Evolutionary conservation across 1,140 invertebrate genomes (phyloP).

Genomic region (Brachionus calyciflorus): DNA sequence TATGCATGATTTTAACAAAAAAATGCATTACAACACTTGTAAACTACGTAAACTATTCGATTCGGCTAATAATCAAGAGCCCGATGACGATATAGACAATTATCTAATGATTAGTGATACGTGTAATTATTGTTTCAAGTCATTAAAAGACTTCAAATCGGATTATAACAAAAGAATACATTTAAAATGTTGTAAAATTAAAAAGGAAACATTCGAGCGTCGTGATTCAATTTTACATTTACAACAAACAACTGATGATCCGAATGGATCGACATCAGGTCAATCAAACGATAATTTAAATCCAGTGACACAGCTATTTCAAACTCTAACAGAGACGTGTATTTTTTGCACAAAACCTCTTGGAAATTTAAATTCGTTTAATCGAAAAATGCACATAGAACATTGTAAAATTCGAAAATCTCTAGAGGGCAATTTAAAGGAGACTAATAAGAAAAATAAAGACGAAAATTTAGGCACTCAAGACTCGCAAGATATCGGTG

Average conservation of each 20-base stretch:
- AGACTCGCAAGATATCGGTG: not conserved
- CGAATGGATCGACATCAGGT: not conserved
- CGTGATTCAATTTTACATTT: not conserved
- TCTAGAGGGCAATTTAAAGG: not conserved
- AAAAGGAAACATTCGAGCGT: conserved; percentile 12
- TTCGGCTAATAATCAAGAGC: not conserved
- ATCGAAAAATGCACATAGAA: conserved; percentile 36
- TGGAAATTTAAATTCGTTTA: conserved; percentile 21
- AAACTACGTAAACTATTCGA: conserved; percentile 41
- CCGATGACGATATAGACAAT: conserved; percentile 8
- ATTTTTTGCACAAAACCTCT: conserved; percentile 30
- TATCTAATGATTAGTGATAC: not conserved
- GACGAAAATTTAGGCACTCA: not conserved
- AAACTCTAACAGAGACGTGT: conserved; percentile 9
- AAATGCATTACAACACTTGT: conserved; percentile 44
- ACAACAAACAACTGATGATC: not conserved
- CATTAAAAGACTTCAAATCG: conserved; percentile 44
- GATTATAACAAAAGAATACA: conserved; percentile 42
- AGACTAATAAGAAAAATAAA: not conserved
- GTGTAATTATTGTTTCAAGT: conserved; percentile 16
- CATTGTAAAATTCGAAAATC: conserved; percentile 42
- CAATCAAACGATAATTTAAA: not conserved
- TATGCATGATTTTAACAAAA: conserved; percentile 40
- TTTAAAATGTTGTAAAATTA: conserved; percentile 44
- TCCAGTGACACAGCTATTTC: not conserved